A percentile compares a stretch with the other conserved stretches of the same genome.
Evolutionary conservation across 2,797 vertebrate species (phyloP).

Genomic region (Silurus lanzhouensis): DNA sequence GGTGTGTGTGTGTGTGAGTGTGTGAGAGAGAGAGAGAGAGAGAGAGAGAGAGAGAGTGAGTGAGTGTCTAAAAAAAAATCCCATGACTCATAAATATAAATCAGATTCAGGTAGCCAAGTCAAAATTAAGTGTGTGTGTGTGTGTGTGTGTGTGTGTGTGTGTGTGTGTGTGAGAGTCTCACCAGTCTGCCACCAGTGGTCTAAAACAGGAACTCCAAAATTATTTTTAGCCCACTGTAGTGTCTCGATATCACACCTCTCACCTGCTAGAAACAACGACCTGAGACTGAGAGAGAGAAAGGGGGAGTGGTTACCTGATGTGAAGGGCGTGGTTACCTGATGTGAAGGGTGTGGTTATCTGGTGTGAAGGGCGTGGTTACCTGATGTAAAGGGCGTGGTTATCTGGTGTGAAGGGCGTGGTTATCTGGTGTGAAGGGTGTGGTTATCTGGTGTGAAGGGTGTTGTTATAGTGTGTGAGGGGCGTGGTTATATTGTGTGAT

Average conservation of each 20-base stretch:
- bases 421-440: not conserved
- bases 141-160: slow-evolving; percentile 20
- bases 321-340: not conserved
- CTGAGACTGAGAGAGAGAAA: slow-evolving; percentile 72
- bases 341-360: not conserved
- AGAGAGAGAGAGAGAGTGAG: not conserved
- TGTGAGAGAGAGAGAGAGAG: not conserved
- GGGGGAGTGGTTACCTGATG: not conserved
- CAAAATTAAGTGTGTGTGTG: not conserved
- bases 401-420: too few relatives aligned
- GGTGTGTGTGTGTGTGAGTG: too few relatives aligned
- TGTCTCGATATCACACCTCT: slow-evolving; percentile 91
- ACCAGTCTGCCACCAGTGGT: slow-evolving; percentile 99
- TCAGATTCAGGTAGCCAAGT: not conserved
- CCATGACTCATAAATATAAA: not conserved
- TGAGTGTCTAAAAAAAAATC: not conserved
- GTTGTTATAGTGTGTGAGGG: not conserved
- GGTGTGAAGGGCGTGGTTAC: not conserved
- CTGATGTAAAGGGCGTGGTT: not conserved
- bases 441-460: too few relatives aligned
- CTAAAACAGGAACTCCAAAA: slow-evolving; percentile 91
- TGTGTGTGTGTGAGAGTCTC: slow-evolving; percentile 56
- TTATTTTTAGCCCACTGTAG: slow-evolving; percentile 89
- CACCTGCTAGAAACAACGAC: slow-evolving; percentile 89
- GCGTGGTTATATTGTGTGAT: not conserved